These are phyloP conservation scores for Mirounga angustirostris DNA, from an alignment of 2,113 vertebrate genomes.

Conservation along the genomic window DNA sequence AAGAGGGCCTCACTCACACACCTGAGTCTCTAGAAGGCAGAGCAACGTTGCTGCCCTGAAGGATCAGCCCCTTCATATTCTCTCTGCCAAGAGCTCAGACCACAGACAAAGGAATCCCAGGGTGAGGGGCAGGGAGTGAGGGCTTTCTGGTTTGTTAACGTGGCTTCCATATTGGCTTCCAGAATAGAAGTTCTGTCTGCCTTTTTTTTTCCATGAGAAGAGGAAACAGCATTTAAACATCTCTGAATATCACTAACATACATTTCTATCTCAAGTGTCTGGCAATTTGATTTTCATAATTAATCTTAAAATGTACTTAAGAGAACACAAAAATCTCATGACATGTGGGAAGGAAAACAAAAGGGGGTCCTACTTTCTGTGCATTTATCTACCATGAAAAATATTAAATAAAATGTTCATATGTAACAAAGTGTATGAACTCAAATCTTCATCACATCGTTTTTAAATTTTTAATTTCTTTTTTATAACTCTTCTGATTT, in stretches of 20 bases:
- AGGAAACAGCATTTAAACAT: neutral
- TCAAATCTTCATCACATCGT: neutral
- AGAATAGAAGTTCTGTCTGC: neutral
- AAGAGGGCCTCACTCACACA: fast-evolving
- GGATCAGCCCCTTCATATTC: neutral
- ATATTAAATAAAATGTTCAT: neutral
- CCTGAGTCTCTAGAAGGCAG: neutral
- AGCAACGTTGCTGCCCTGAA: too few relatives aligned
- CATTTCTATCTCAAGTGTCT: neutral
- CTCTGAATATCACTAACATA: neutral
- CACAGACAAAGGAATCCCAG: neutral
- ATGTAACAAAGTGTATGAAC: neutral
- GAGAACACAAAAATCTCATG: neutral
- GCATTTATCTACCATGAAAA: neutral
- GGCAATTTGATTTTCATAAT: neutral
- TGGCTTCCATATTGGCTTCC: neutral
- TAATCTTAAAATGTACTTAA: neutral
- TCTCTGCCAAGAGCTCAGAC: neutral
- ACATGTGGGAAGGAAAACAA: neutral
- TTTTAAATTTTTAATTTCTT: neutral
- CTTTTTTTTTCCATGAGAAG: neutral
- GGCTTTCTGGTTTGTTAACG: neutral
- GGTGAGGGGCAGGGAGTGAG: fast-evolving
- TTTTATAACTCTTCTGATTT: neutral
- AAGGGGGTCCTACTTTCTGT: neutral